Percentiles rank a stretch among this genome's conserved stretches.
These are phyloP conservation scores for Diarsia rubi DNA, from an alignment of 2,888 invertebrate genomes.

Conservation along the genomic window DNA sequence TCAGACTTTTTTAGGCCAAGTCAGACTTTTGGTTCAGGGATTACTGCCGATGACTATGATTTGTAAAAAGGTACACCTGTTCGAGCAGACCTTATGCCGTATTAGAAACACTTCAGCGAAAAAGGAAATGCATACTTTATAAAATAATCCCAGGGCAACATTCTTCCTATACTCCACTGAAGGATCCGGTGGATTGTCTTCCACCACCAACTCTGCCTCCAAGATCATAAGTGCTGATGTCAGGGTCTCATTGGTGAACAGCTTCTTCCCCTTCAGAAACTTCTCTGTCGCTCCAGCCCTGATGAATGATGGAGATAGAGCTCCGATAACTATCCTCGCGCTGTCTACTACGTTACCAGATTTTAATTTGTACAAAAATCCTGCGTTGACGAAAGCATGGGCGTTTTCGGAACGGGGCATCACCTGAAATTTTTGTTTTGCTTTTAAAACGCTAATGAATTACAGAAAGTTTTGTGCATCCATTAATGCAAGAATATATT, in stretches of 20 bases:
- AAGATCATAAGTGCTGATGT: slow-evolving; percentile 76
- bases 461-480: background rate
- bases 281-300: slow-evolving; percentile 90
- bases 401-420: slow-evolving; percentile 94
- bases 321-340: slow-evolving; percentile 91
- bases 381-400: slow-evolving; percentile 94
- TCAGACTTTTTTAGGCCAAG: slow-evolving; percentile 8
- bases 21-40: background rate
- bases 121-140: slow-evolving; percentile 13
- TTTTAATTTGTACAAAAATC: slow-evolving; percentile 89
- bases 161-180: slow-evolving; percentile 85
- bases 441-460: background rate
- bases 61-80: background rate
- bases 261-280: slow-evolving; percentile 81
- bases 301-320: slow-evolving; percentile 83
- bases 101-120: background rate
- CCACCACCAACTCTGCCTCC: slow-evolving; percentile 73
- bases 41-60: background rate
- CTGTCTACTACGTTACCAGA: slow-evolving; percentile 68
- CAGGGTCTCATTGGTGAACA: slow-evolving; percentile 82
- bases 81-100: background rate
- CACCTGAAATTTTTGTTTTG: slow-evolving; percentile 89
- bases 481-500: no score
- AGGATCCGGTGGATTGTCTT: slow-evolving; percentile 87
- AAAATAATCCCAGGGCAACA: slow-evolving; percentile 21